Conservation (phyloP, 2,797 vertebrate species). For the Avahi laniger region DNA sequence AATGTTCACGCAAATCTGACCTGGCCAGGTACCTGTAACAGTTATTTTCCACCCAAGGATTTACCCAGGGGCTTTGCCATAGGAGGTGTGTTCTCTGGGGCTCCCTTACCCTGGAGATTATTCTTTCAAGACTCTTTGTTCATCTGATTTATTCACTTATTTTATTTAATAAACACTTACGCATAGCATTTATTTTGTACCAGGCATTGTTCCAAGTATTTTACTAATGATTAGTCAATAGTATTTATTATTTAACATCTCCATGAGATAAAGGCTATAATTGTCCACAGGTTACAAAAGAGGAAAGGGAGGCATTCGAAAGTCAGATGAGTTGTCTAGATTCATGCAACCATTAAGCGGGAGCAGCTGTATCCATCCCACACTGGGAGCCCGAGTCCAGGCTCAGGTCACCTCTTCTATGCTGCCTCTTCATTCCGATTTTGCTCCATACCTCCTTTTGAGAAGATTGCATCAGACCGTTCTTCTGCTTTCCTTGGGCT, state of each 20-base stretch:
- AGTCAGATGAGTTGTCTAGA: not conserved
- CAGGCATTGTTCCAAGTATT: not conserved
- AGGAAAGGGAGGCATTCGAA: not conserved
- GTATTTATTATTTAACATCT: not conserved
- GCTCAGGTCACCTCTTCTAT: accelerated
- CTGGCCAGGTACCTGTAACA: not conserved
- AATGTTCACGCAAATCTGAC: not conserved
- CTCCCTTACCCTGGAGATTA: not conserved
- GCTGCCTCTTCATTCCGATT: accelerated
- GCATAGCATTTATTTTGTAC: not conserved
- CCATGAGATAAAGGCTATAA: not conserved
- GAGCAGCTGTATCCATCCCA: not conserved
- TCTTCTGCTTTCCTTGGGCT: not conserved
- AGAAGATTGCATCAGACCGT: accelerated
- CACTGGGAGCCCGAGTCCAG: accelerated
- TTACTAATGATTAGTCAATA: not conserved
- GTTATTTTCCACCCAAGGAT: not conserved
- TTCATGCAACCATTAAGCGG: not conserved
- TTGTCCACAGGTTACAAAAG: not conserved
- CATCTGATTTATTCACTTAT: not conserved
- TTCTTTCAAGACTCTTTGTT: not conserved
- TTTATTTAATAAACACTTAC: not conserved
- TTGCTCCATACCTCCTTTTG: not conserved
- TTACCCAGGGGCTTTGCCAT: accelerated
- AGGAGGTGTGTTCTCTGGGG: accelerated